These are phyloP conservation scores for Druon quercuslanigerum DNA, from an alignment of 1,140 invertebrate genomes.

Conservation along the genomic window DNA sequence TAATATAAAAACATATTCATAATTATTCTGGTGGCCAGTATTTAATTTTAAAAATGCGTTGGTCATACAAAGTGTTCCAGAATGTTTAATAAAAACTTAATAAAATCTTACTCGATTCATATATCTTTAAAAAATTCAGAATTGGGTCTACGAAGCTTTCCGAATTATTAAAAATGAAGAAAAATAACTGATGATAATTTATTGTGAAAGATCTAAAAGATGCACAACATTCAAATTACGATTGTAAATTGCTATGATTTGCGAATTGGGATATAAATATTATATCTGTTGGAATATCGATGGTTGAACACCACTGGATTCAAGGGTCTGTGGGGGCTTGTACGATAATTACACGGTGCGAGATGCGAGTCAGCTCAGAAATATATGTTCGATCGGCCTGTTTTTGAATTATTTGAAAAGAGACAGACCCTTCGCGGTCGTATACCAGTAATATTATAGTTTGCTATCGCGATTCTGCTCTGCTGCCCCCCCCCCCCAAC, in stretches of 20 bases:
- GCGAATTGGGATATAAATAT: constrained; percentile 21
- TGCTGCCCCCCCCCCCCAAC: constrained; percentile 39
- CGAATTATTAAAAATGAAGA: neutral
- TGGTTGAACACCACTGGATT: constrained; percentile 73
- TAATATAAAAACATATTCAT: too few species aligned
- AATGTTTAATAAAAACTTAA: too few species aligned
- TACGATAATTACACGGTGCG: constrained; percentile 75
- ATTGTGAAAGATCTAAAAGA: neutral
- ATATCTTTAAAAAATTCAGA: too few species aligned
- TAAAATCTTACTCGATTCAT: too few species aligned
- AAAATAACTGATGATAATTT: neutral
- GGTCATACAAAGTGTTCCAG: too few species aligned
- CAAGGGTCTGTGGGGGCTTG: constrained; percentile 66
- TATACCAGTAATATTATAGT: constrained; percentile 72
- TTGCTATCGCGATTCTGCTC: constrained; percentile 68
- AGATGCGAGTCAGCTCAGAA: constrained; percentile 69
- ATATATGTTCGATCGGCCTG: constrained; percentile 76
- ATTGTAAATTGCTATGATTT: constrained; percentile 10
- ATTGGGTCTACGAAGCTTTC: too few species aligned
- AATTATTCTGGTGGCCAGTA: too few species aligned
- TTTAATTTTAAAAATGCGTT: too few species aligned
- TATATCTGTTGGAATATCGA: constrained; percentile 33
- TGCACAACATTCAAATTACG: constrained; percentile 9
- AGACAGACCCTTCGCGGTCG: constrained; percentile 69
- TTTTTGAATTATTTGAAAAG: constrained; percentile 77